phyloP scores from a whole-genome alignment of 2,888 invertebrate genomes.

The Cordilura impudica region DNA sequence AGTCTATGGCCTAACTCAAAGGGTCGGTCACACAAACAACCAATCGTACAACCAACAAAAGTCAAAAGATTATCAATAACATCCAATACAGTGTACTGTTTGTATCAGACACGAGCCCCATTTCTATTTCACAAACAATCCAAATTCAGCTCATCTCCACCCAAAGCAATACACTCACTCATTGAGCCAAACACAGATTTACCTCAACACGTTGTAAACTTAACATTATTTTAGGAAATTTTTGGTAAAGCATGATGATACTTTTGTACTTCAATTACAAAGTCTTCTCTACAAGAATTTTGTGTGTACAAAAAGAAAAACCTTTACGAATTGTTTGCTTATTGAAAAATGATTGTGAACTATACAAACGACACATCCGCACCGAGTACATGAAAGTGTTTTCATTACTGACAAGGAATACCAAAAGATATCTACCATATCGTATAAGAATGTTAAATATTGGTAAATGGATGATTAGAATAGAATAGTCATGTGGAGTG shows the following conservation, averaged over 20 bases:
- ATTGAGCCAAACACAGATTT: constrained; percentile 1
- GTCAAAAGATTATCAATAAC: constrained; percentile 52
- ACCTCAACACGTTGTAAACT: constrained; percentile 36
- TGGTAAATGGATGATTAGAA: background rate
- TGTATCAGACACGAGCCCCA: background rate
- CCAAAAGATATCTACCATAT: background rate
- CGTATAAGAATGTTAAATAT: background rate
- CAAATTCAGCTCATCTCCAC: background rate
- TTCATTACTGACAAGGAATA: constrained; percentile 26
- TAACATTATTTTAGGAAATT: constrained; percentile 31
- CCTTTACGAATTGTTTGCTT: constrained; percentile 52
- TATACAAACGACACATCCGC: constrained; percentile 28
- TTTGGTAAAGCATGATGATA: background rate
- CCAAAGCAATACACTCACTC: background rate
- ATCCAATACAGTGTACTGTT: background rate
- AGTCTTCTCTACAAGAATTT: background rate
- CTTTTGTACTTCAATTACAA: background rate
- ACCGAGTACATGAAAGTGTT: background rate
- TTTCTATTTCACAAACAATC: background rate
- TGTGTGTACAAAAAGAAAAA: constrained; percentile 25
- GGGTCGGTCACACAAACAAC: constrained; percentile 23
- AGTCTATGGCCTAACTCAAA: background rate
- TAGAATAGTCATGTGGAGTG: background rate
- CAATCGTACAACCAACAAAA: constrained; percentile 34
- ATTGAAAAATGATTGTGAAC: constrained; percentile 52